Conservation (phyloP, 2,797 vertebrate genomes). For the Microctenopoma stevenorrisi region DNA sequence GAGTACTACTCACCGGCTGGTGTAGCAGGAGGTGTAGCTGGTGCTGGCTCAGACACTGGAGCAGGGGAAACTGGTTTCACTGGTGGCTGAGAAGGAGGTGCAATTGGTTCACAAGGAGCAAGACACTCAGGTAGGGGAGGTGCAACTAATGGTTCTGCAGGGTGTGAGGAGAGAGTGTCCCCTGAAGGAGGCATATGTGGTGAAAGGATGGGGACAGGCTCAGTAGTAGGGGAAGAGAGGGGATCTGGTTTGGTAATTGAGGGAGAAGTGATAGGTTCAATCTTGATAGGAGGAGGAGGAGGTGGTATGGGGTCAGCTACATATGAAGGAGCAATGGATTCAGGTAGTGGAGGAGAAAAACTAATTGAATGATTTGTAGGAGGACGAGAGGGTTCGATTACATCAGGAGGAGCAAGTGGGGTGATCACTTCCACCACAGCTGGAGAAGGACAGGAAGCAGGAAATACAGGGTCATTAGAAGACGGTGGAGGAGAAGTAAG, state of each 20-base stretch:
- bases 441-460: conserved; percentile 41
- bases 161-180: conserved; percentile 50
- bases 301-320: conserved; percentile 45
- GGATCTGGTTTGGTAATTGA: conserved; percentile 41
- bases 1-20: conserved; percentile 73
- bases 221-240: conserved; percentile 45
- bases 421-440: conserved; percentile 40
- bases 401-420: conserved; percentile 42
- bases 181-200: conserved; percentile 40
- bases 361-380: conserved; percentile 45
- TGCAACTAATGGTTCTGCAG: conserved; percentile 54
- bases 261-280: conserved; percentile 44
- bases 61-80: conserved; percentile 54
- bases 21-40: conserved; percentile 47
- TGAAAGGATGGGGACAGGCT: conserved; percentile 46
- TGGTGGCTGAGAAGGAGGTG: conserved; percentile 74
- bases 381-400: conserved; percentile 56
- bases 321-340: conserved; percentile 50
- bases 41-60: conserved; percentile 51
- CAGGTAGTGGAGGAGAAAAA: conserved; percentile 42
- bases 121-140: conserved; percentile 64
- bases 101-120: conserved; percentile 71
- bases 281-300: conserved; percentile 31
- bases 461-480: conserved; percentile 31
- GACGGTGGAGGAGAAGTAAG: conserved; percentile 34